Evolutionary conservation across 2,888 invertebrate species (phyloP).

Genomic region (Mechanitis mazaeus): DNA sequence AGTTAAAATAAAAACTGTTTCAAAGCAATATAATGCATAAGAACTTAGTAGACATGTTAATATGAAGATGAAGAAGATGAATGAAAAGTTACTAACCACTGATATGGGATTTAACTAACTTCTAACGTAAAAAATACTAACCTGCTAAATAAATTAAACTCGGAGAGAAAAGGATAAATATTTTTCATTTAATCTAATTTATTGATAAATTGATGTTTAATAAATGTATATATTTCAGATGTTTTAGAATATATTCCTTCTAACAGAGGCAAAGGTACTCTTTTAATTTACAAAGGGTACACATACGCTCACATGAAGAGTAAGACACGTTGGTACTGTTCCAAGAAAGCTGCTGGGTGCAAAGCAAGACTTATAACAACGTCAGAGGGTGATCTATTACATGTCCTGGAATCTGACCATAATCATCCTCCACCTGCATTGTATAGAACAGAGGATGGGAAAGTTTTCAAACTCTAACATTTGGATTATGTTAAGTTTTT

Average conservation of each 20-base stretch:
- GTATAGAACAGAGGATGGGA: conserved; percentile 16
- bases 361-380: conserved; percentile 27
- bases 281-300: conserved; percentile 32
- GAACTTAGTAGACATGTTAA: too few relatives aligned
- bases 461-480: conserved; percentile 10
- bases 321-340: conserved; percentile 31
- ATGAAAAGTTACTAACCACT: too few relatives aligned
- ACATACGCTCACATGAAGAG: conserved; percentile 32
- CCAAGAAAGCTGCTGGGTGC: conserved; percentile 25
- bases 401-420: conserved; percentile 19
- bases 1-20: too few relatives aligned
- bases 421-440: conserved; percentile 22
- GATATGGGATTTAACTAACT: too few relatives aligned
- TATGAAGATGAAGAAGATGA: too few relatives aligned
- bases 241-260: conserved; percentile 29
- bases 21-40: too few relatives aligned
- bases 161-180: too few relatives aligned
- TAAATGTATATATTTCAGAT: conserved; percentile 10
- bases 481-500: background rate
- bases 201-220: too few relatives aligned
- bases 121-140: too few relatives aligned
- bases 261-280: conserved; percentile 27
- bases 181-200: too few relatives aligned
- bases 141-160: too few relatives aligned
- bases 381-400: conserved; percentile 14